phyloP scores from a whole-genome alignment of 2,797 vertebrate genomes.

The Champsocephalus esox region DNA sequence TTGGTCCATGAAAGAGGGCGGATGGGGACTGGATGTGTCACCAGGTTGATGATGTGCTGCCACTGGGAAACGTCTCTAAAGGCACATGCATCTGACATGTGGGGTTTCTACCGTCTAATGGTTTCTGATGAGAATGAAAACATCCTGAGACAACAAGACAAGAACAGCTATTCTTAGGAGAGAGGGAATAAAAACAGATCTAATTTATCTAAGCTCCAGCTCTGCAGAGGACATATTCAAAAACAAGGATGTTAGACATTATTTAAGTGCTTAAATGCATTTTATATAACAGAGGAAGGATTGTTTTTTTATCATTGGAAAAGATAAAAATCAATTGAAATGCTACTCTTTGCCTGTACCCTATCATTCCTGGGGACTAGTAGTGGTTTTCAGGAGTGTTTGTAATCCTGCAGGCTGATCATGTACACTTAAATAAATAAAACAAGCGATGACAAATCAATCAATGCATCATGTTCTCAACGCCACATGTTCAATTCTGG shows the following conservation, averaged over 20 bases:
- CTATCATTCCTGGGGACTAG: background rate
- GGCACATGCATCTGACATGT: conserved; percentile 66
- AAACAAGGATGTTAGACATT: conserved; percentile 14
- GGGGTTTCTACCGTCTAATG: conserved; percentile 66
- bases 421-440: background rate
- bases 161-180: conserved; percentile 34
- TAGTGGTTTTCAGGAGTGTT: background rate
- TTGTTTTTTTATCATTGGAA: conserved; percentile 1
- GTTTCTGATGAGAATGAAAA: conserved; percentile 62
- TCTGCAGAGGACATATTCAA: background rate
- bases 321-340: background rate
- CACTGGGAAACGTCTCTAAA: conserved; percentile 65
- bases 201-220: background rate
- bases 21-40: conserved; percentile 66
- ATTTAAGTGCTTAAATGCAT: conserved; percentile 16
- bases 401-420: background rate
- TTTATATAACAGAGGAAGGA: conserved; percentile 17
- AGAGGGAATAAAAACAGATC: conserved; percentile 13
- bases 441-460: background rate
- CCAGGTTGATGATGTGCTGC: conserved; percentile 73
- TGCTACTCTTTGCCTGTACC: background rate
- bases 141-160: conserved; percentile 45
- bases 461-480: background rate
- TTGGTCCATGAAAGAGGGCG: conserved; percentile 47
- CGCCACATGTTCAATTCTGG: background rate